Percentiles rank a stretch among this genome's conserved stretches.
Evolutionary conservation across 1,140 invertebrate species (phyloP).

Genomic region (Pseudomyrmex pallidus): DNA sequence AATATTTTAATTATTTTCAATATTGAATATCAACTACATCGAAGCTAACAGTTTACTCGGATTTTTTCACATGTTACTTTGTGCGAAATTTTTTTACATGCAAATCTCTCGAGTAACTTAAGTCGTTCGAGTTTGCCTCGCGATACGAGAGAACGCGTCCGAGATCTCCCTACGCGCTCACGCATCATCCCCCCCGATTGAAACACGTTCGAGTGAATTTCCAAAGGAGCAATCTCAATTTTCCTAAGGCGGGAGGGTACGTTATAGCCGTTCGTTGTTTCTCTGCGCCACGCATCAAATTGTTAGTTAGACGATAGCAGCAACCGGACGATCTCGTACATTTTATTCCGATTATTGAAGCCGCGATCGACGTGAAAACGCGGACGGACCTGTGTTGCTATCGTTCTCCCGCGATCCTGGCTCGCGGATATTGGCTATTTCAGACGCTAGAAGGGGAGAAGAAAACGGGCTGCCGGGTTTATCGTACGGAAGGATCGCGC

Average conservation of each 20-base stretch:
- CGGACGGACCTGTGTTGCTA: neutral
- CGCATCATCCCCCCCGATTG: conserved; percentile 51
- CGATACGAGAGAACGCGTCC: conserved; percentile 17
- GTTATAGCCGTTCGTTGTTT: conserved; percentile 48
- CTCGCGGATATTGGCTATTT: conserved; percentile 49
- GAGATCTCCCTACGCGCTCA: neutral
- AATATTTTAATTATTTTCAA: too few relatives aligned
- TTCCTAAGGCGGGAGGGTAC: conserved; percentile 18
- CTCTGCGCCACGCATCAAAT: conserved; percentile 37
- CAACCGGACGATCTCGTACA: conserved; percentile 45
- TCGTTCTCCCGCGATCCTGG: neutral
- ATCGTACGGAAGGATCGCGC: conserved; percentile 60
- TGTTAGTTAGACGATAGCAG: conserved; percentile 52
- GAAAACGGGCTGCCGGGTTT: conserved; percentile 46
- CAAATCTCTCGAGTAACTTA: neutral
- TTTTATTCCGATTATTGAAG: conserved; percentile 61
- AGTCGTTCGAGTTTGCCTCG: neutral
- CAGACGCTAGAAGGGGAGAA: conserved; percentile 21
- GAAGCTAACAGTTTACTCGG: neutral
- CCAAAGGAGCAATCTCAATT: conserved; percentile 49
- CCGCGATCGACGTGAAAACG: conserved; percentile 34
- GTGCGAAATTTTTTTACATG: neutral
- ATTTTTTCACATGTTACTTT: neutral
- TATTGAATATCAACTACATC: neutral
- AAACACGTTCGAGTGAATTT: conserved; percentile 65